These are phyloP conservation scores for Oreochromis grahami DNA, from an alignment of 2,797 vertebrate species.

Conservation along the genomic window DNA sequence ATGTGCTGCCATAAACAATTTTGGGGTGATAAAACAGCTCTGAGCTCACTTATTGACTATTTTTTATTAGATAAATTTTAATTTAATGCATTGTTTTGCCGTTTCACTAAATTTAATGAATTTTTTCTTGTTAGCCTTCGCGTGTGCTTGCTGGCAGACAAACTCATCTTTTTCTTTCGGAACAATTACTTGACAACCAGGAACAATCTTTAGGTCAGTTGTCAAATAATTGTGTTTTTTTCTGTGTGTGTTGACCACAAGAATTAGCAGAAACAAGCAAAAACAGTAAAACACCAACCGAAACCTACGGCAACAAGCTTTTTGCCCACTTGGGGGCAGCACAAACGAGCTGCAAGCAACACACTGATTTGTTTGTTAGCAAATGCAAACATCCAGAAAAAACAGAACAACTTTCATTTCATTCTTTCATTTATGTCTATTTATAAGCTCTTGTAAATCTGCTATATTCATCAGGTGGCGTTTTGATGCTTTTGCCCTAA, in stretches of 20 bases:
- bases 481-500: not conserved
- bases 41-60: not conserved
- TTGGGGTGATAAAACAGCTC: not conserved
- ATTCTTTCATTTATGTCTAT: not conserved
- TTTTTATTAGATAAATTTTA: not conserved
- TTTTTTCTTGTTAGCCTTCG: not conserved
- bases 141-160: not conserved
- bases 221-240: not conserved
- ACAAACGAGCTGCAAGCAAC: not conserved
- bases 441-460: not conserved
- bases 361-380: not conserved
- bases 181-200: not conserved
- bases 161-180: not conserved
- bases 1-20: not conserved
- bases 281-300: not conserved
- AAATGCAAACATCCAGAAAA: not conserved
- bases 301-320: fast-evolving
- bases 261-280: not conserved
- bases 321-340: not conserved
- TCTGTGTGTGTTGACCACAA: not conserved
- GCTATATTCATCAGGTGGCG: fast-evolving
- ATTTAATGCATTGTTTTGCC: fast-evolving
- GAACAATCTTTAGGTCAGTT: not conserved
- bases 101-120: not conserved
- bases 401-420: not conserved